Evolutionary conservation across 2,113 vertebrate species (phyloP), one percentile per base, ranked within the genome.

Genomic region (Mesocricetus auratus): DNA sequence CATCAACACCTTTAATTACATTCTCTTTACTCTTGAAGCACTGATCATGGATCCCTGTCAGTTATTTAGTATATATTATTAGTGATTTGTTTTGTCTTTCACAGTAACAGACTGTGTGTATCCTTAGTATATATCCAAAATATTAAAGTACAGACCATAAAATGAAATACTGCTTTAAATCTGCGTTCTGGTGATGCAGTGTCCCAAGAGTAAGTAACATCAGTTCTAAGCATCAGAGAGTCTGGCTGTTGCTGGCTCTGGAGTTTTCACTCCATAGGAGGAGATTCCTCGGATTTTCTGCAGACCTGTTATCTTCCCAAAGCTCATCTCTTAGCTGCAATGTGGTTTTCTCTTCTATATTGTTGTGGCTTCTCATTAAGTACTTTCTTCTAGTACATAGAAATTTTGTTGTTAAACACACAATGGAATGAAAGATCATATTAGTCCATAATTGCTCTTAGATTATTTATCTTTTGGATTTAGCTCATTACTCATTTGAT

Each of bases 401-500:
- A 13, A 85, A 73, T 81, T 69, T 91, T 75, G 31, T 60, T 91
- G 16, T 73, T 71, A 92, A 89, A 73, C 39, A 45, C 85, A 62
- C 26, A 69, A 36, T n/a, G 24, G 15, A 64, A 45, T 73, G 31
- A 92, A 95, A 83, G 31, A 56, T 4, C 50, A 47, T 86, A 89
- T 89, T 77, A 58, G 50, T 1, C n/a, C 89, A 15, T 53, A 71
- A 90, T 87, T 94, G 64, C 26, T 86, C 90, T 94, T 42, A 39
- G 21, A 81, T 78, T 74, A 50, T 94, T 87, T 73, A 74, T 85
- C 50, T 86, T 95, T 81, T 77, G 58, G 87, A 75, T 71, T 68
- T 75, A 86, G 87, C 74, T 90, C 47, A 56, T 85, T 95, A 79
- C 26, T 96, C 68, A 95, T 95, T 86, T 88, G 85, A 86, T 75